phyloP scores from a whole-genome alignment of 2,113 vertebrate species.

The Drymodes brunneopygia region DNA sequence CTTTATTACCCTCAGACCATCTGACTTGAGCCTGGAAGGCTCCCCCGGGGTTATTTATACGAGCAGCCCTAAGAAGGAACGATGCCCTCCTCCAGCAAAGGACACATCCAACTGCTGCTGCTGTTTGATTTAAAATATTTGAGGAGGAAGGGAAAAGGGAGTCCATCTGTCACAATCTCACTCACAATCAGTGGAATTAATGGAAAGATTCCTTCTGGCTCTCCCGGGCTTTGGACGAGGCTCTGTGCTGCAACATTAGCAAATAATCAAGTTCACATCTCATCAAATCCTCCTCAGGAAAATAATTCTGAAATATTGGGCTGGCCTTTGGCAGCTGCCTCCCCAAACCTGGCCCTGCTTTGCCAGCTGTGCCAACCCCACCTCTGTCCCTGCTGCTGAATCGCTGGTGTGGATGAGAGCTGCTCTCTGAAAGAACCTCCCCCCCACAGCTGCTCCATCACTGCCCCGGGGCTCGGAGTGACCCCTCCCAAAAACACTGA shows the following conservation, averaged over 20 bases:
- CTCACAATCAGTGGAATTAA: slow-evolving; percentile 15
- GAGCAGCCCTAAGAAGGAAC: background rate
- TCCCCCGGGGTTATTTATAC: background rate
- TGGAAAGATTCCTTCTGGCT: slow-evolving; percentile 36
- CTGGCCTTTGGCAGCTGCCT: background rate
- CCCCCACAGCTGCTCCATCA: fast-evolving
- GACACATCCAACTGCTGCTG: background rate
- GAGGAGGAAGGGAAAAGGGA: background rate
- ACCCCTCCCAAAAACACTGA: background rate
- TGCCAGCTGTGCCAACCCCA: background rate
- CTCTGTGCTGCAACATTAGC: background rate
- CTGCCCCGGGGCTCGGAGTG: background rate
- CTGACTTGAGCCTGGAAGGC: background rate
- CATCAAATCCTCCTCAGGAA: background rate
- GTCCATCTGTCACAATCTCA: slow-evolving; percentile 31
- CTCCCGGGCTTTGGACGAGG: slow-evolving; percentile 21
- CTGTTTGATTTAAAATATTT: slow-evolving; percentile 11
- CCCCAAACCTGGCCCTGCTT: background rate
- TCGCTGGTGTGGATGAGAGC: background rate
- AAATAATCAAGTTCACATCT: slow-evolving; percentile 30
- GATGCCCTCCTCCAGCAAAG: background rate
- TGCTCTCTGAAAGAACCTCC: background rate
- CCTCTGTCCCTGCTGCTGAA: background rate
- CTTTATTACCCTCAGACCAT: background rate
- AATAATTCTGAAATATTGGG: background rate